A percentile compares a stretch with the other conserved stretches of the same genome.
Evolutionary conservation across 2,113 vertebrate genomes (phyloP).

Genomic region (Anguilla japonica): DNA sequence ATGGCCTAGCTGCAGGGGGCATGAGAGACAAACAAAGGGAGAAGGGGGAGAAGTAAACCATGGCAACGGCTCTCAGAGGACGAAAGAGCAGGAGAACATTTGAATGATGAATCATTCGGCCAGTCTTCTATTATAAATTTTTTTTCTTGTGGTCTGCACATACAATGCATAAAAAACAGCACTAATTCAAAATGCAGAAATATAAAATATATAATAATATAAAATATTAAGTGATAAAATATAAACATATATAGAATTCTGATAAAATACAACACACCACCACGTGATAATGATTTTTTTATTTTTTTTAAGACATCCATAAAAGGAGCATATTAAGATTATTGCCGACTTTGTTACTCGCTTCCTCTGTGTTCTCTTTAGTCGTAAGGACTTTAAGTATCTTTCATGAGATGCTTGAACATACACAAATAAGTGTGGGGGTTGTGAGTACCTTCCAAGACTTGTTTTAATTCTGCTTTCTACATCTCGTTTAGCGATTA

Average conservation of each 20-base stretch:
- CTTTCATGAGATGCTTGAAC: neutral
- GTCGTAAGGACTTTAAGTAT: neutral
- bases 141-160: neutral
- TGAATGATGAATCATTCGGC: neutral
- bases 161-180: neutral
- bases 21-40: constrained; percentile 49
- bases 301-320: neutral
- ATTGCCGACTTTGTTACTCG: neutral
- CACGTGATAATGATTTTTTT: neutral
- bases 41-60: constrained; percentile 23
- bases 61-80: neutral
- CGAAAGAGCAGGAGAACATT: neutral
- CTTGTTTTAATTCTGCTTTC: neutral
- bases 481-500: neutral
- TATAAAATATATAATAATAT: neutral
- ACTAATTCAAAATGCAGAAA: neutral
- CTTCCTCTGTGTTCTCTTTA: neutral
- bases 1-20: constrained; percentile 35
- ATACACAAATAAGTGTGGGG: neutral
- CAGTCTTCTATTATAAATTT: neutral
- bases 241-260: no score
- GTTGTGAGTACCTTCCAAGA: neutral
- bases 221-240: neutral
- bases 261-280: neutral
- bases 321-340: neutral